phyloP scores from a whole-genome alignment of 2,888 invertebrate species.

The Drosophila mayaguana region DNA sequence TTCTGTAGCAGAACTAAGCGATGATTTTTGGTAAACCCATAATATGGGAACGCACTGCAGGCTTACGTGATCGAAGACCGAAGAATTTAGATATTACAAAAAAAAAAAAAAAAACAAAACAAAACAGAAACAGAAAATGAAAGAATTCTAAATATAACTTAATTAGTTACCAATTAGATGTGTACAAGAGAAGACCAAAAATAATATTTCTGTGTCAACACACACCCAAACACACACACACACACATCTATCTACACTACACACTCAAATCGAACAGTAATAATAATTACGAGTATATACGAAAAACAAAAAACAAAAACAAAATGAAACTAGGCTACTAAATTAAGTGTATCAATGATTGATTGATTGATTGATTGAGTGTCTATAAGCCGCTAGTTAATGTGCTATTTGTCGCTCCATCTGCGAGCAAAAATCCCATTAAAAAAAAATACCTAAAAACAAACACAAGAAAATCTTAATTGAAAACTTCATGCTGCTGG shows the following conservation, averaged over 20 bases:
- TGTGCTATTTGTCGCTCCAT: slow-evolving; percentile 46
- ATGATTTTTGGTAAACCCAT: slow-evolving; percentile 62
- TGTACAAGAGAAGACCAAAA: slow-evolving; percentile 80
- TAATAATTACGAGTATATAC: slow-evolving; percentile 63
- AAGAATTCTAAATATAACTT: slow-evolving; percentile 39
- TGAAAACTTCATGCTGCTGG: slow-evolving; percentile 62
- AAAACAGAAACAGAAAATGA: slow-evolving; percentile 5
- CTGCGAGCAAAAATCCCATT: slow-evolving; percentile 47
- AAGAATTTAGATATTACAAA: slow-evolving; percentile 64
- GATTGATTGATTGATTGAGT: slow-evolving; percentile 56
- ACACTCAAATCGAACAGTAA: slow-evolving; percentile 47
- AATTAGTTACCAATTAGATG: slow-evolving; percentile 72
- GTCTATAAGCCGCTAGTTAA: slow-evolving; percentile 58
- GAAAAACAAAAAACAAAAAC: slow-evolving; percentile 20
- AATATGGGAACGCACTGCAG: slow-evolving; percentile 74
- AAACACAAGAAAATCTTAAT: slow-evolving; percentile 33
- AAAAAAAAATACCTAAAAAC: slow-evolving; percentile 14
- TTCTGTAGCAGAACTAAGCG: slow-evolving; percentile 75
- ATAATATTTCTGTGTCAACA: slow-evolving; percentile 57
- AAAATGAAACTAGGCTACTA: slow-evolving; percentile 38
- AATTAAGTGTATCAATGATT: slow-evolving; percentile 60
- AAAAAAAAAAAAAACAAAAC: slow-evolving; percentile 8
- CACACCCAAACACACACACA: neutral
- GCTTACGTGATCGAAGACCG: slow-evolving; percentile 61
- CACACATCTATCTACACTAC: slow-evolving; percentile 7